Conservation (phyloP, 2,797 vertebrate species). For the Paramormyrops hopkinsi region DNA sequence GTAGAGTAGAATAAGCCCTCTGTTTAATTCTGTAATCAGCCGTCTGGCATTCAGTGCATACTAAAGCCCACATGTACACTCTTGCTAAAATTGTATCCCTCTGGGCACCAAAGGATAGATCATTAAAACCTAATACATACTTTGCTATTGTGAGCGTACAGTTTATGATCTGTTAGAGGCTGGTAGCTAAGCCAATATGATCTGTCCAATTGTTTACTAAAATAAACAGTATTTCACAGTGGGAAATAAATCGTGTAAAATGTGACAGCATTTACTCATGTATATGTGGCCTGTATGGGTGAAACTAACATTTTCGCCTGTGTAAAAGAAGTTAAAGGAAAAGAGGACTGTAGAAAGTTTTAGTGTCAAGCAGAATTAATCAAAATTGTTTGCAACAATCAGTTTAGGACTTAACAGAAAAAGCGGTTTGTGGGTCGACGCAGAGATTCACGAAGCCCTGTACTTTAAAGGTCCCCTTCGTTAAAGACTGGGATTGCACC, state of each 20-base stretch:
- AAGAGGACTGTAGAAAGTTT: background rate
- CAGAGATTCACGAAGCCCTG: background rate
- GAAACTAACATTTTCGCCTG: background rate
- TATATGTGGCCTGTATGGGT: background rate
- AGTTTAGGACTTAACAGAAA: background rate
- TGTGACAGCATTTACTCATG: background rate
- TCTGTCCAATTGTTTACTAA: background rate
- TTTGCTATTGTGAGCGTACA: background rate
- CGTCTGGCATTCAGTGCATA: constrained; percentile 45
- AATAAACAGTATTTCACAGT: background rate
- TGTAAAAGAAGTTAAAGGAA: background rate
- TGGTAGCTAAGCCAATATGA: background rate
- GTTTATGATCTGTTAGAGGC: constrained; percentile 5
- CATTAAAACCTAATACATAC: background rate
- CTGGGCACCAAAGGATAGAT: constrained; percentile 13
- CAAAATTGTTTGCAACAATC: background rate
- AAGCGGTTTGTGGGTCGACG: background rate
- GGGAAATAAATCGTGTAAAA: background rate
- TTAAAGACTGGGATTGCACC: background rate
- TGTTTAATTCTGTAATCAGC: constrained; percentile 37
- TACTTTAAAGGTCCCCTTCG: background rate
- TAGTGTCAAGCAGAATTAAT: background rate
- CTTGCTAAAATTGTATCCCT: constrained; percentile 18
- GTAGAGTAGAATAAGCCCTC: constrained; percentile 31
- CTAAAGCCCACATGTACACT: constrained; percentile 41